phyloP scores from a whole-genome alignment of 2,113 vertebrate species.

The Neodontobutis hainanensis region DNA sequence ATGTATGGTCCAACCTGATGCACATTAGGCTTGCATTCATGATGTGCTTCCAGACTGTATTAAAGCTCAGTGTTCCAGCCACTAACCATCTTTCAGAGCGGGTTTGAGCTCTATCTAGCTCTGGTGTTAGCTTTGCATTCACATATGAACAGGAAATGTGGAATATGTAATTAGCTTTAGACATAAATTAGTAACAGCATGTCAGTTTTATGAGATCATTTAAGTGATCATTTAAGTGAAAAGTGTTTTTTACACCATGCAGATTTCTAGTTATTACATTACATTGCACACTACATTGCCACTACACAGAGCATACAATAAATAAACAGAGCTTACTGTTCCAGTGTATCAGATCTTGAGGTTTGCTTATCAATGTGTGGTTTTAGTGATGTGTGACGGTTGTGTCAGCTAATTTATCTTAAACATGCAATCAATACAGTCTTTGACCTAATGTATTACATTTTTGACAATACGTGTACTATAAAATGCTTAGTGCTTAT shows the following conservation, averaged over 20 bases:
- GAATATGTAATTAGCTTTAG: not conserved
- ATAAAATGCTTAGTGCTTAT: not conserved
- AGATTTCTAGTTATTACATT: too few species aligned
- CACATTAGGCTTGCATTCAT: constrained; percentile 26
- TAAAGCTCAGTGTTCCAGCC: constrained; percentile 36
- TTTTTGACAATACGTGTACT: not conserved
- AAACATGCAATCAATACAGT: constrained; percentile 5
- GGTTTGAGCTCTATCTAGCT: constrained; percentile 18
- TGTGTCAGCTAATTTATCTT: constrained; percentile 25
- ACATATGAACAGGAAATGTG: not conserved
- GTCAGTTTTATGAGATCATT: too few species aligned
- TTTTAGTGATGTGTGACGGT: constrained; percentile 30
- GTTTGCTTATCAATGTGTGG: constrained; percentile 27
- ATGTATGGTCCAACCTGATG: constrained; percentile 74
- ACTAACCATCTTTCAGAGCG: constrained; percentile 3
- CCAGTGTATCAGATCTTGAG: constrained; percentile 15
- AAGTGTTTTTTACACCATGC: too few species aligned
- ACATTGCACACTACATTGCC: too few species aligned
- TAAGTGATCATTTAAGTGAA: too few species aligned
- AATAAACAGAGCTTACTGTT: too few species aligned
- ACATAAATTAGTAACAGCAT: not conserved
- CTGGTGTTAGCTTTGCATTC: constrained; percentile 8
- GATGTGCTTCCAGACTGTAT: constrained; percentile 69
- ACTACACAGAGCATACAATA: too few species aligned
- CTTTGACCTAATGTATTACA: not conserved